These are phyloP conservation scores for Centropus unirufus DNA, from an alignment of 2,113 vertebrate genomes.

Conservation along the genomic window DNA sequence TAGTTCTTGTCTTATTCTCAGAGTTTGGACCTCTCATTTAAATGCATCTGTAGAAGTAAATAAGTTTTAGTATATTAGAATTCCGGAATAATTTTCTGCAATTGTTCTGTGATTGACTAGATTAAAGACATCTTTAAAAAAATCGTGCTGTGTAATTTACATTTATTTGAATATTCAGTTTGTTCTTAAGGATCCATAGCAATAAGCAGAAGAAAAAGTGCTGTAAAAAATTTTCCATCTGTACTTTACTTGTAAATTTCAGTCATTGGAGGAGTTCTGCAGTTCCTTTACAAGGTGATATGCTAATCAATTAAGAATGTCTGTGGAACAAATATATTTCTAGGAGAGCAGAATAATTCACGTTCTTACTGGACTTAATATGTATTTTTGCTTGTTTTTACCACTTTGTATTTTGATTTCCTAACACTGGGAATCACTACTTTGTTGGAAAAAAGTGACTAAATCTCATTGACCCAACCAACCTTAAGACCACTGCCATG, in stretches of 20 bases:
- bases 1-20: background rate
- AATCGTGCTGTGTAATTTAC: background rate
- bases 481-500: background rate
- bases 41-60: background rate
- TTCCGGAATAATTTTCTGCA: background rate
- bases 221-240: background rate
- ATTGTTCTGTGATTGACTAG: background rate
- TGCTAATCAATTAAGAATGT: background rate
- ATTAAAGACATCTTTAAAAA: background rate
- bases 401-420: background rate
- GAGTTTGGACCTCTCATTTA: background rate
- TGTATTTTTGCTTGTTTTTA: background rate
- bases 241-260: background rate
- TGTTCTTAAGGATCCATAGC: background rate
- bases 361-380: background rate
- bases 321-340: background rate
- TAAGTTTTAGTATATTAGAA: background rate
- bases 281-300: background rate
- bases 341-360: background rate
- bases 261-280: background rate
- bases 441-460: background rate
- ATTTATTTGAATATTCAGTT: conserved; percentile 22
- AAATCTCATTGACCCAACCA: background rate
- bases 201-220: background rate
- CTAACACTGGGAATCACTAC: background rate